Evolutionary conservation across 2,888 invertebrate species (phyloP).

Genomic region (Thymelicus lineola): DNA sequence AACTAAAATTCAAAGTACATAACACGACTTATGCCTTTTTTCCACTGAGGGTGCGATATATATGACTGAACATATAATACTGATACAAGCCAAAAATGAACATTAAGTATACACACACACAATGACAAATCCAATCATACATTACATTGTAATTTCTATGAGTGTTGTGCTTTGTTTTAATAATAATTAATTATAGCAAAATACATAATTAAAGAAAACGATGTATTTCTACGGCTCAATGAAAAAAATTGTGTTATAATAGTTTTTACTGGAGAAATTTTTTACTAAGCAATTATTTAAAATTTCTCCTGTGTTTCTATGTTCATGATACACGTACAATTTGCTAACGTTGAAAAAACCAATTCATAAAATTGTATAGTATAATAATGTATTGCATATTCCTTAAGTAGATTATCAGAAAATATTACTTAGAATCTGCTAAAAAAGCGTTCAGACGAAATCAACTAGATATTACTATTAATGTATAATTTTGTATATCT

Average conservation of each 20-base stretch:
- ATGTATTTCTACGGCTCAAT: neutral
- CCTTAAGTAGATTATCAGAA: neutral
- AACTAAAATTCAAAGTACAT: too few species aligned
- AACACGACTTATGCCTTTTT: too few species aligned
- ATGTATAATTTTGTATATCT: neutral
- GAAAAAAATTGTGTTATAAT: neutral
- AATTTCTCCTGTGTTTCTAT: too few species aligned
- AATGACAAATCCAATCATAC: neutral
- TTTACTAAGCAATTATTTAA: neutral
- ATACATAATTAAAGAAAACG: neutral
- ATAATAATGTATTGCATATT: neutral
- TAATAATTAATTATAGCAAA: neutral
- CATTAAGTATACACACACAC: neutral
- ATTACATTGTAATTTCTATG: neutral
- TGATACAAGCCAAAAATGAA: neutral
- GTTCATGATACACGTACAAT: too few species aligned
- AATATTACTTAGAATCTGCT: neutral
- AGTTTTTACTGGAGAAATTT: neutral
- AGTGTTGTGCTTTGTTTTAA: neutral
- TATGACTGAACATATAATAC: neutral
- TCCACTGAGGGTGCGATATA: neutral
- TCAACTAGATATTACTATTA: neutral
- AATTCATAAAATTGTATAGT: neutral
- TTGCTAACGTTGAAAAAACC: neutral
- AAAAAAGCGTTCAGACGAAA: neutral